Evolutionary conservation across 2,888 invertebrate genomes (phyloP).

Genomic region (Parasteatoda lunata): DNA sequence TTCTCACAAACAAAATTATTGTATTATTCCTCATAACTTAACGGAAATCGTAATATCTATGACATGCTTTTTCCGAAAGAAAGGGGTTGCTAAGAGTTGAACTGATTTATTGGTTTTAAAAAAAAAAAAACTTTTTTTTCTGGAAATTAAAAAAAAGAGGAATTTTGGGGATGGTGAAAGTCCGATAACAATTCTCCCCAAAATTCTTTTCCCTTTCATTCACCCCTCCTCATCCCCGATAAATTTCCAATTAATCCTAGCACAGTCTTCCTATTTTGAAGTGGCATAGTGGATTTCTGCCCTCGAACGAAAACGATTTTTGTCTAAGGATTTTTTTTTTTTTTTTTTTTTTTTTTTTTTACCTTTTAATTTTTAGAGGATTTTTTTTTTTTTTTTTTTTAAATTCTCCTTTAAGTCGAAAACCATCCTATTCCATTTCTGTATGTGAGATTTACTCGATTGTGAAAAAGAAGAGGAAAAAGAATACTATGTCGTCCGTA

Average conservation of each 20-base stretch:
- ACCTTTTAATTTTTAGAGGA: not conserved
- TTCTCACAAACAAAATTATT: no score
- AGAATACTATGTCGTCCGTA: not conserved
- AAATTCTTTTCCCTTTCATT: slow-evolving; percentile 34
- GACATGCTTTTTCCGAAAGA: no score
- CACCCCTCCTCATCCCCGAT: slow-evolving; percentile 45
- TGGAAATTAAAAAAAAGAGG: not conserved
- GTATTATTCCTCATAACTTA: no score
- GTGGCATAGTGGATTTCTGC: slow-evolving; percentile 20
- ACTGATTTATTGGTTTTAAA: no score
- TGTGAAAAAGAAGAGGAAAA: no score
- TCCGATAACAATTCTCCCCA: slow-evolving; percentile 35
- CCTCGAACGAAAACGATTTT: slow-evolving; percentile 1
- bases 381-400: not conserved
- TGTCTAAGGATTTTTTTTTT: not conserved
- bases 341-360: slow-evolving; percentile 10
- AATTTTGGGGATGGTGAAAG: slow-evolving; percentile 1
- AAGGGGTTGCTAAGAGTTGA: no score
- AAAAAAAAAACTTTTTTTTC: no score
- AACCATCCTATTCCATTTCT: slow-evolving; percentile 56
- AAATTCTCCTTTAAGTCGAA: slow-evolving; percentile 13
- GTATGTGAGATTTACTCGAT: not conserved
- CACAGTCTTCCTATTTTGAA: slow-evolving; percentile 9
- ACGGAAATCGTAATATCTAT: no score
- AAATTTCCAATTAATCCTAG: slow-evolving; percentile 63